phyloP scores from a whole-genome alignment of 2,888 invertebrate genomes.

The Unio pictorum region DNA sequence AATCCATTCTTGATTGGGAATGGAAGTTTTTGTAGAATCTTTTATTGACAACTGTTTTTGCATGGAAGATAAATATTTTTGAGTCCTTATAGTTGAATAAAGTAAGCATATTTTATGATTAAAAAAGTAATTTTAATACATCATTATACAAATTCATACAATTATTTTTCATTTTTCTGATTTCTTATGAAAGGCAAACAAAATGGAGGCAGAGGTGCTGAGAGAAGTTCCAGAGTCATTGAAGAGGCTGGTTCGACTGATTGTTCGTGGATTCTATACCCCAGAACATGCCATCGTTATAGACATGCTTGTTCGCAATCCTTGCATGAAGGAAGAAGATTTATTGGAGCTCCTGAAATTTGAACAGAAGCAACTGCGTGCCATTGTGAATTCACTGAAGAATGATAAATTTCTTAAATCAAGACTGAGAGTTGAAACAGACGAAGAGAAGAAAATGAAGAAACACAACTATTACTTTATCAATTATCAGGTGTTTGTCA shows the following conservation, averaged over 20 bases:
- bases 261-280: slow-evolving; percentile 93
- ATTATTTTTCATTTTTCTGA: too few species aligned
- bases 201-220: slow-evolving; percentile 72
- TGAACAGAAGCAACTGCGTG: slow-evolving; percentile 91
- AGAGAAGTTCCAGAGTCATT: slow-evolving; percentile 95
- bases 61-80: too few species aligned
- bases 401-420: slow-evolving; percentile 85
- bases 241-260: slow-evolving; percentile 88
- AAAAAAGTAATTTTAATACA: too few species aligned
- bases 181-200: not conserved
- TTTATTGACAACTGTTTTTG: too few species aligned
- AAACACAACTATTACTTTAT: slow-evolving; percentile 98
- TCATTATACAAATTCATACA: too few species aligned
- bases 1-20: too few species aligned
- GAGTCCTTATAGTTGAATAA: too few species aligned
- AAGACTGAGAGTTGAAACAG: slow-evolving; percentile 94
- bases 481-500: slow-evolving; percentile 95
- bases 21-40: too few species aligned
- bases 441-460: slow-evolving; percentile 92
- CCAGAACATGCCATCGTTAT: slow-evolving; percentile 95
- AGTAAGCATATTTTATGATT: too few species aligned
- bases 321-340: slow-evolving; percentile 80
- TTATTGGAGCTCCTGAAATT: slow-evolving; percentile 90
- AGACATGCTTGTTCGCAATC: slow-evolving; percentile 95
- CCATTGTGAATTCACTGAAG: slow-evolving; percentile 83